phyloP scores from a whole-genome alignment of 2,113 vertebrate species.

The Galbula dea region DNA sequence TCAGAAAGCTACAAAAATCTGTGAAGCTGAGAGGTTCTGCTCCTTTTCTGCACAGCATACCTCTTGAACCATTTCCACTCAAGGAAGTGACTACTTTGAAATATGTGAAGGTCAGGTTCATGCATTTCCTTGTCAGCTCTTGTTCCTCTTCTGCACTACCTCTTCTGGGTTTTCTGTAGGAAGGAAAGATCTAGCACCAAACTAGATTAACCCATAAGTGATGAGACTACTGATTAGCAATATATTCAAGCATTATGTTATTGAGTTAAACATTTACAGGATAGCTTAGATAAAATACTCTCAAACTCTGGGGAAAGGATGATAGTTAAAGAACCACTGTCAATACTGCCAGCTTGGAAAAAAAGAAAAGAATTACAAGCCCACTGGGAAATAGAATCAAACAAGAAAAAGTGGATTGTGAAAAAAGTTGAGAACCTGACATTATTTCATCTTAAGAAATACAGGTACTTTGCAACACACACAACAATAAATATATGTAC shows the following conservation, averaged over 20 bases:
- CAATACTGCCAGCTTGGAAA: neutral
- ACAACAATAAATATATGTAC: neutral
- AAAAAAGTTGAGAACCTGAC: neutral
- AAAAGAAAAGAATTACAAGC: neutral
- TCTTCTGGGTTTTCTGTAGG: neutral
- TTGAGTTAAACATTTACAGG: neutral
- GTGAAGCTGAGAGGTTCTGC: neutral
- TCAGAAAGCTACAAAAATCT: neutral
- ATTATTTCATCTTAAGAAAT: neutral
- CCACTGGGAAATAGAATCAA: neutral
- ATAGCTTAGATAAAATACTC: neutral
- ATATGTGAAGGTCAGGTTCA: neutral
- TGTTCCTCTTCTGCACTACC: neutral
- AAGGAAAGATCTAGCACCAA: neutral
- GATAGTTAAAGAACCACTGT: neutral
- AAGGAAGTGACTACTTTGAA: neutral
- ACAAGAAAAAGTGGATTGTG: neutral
- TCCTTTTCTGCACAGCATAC: neutral
- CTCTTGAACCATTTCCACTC: neutral
- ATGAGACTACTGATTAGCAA: neutral
- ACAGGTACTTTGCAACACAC: neutral
- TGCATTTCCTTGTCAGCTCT: neutral
- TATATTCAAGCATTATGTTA: neutral
- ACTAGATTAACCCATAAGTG: neutral
- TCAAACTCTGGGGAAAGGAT: neutral